Percentiles rank a stretch among this genome's conserved stretches.
These are phyloP conservation scores for Scolanthus callimorphus DNA, from an alignment of 92 coral and sea anemone genomes.

Conservation along the genomic window DNA sequence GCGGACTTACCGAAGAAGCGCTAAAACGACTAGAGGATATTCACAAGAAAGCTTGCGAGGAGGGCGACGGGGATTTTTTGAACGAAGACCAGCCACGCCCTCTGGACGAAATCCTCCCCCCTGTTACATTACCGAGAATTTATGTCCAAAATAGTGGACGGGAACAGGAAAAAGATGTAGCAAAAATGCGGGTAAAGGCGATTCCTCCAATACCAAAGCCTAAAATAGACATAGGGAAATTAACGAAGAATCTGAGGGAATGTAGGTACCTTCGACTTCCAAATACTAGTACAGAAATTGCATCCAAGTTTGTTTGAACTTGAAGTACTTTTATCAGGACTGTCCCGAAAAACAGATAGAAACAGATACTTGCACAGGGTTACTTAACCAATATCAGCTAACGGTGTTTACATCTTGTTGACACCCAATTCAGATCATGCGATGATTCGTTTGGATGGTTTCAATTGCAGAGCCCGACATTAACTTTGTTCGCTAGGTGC, in stretches of 20 bases:
- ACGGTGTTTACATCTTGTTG: no score
- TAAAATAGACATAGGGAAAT: not conserved
- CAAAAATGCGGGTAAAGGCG: not conserved
- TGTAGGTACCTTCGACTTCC: not conserved
- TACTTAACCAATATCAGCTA: no score
- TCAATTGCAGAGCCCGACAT: no score
- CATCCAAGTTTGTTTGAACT: no score
- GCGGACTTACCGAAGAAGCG: no score
- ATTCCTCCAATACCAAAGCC: not conserved
- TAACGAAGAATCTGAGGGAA: not conserved
- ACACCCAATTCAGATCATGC: no score
- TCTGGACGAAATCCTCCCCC: not conserved
- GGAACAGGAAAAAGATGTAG: not conserved
- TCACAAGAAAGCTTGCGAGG: not conserved
- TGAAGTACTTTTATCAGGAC: no score
- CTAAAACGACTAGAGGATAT: not conserved
- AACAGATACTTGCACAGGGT: no score
- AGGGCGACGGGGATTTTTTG: not conserved
- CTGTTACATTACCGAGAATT: not conserved
- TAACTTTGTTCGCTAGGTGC: no score
- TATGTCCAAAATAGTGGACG: not conserved
- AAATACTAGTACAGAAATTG: no score
- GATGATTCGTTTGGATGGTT: no score
- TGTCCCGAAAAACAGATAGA: no score
- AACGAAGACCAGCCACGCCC: not conserved